phyloP scores from a whole-genome alignment of 2,888 invertebrate genomes.

The Lycia hirtaria region DNA sequence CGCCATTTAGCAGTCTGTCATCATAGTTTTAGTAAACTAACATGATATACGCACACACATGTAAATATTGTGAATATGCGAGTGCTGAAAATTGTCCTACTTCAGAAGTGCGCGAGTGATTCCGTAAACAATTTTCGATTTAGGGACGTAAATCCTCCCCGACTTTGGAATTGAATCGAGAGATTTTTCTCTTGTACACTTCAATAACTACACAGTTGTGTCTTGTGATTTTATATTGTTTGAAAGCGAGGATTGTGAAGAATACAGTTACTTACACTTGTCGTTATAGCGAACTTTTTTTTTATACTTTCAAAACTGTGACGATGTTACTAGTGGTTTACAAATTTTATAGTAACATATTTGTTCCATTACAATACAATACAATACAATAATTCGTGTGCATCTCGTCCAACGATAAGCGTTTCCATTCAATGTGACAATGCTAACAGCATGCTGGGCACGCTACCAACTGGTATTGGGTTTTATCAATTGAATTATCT shows the following conservation, averaged over 20 bases:
- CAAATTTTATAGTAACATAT: too few species aligned
- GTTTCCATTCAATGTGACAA: too few species aligned
- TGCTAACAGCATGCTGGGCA: too few species aligned
- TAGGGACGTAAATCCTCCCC: constrained; percentile 40
- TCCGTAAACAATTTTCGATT: constrained; percentile 43
- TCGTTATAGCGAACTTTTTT: too few species aligned
- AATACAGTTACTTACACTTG: neutral
- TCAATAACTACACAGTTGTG: constrained; percentile 40
- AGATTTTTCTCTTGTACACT: constrained; percentile 37
- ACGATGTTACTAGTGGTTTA: too few species aligned
- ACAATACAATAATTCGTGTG: too few species aligned
- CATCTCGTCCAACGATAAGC: too few species aligned
- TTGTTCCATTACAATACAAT: too few species aligned
- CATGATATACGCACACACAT: neutral
- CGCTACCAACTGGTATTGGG: too few species aligned
- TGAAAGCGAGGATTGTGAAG: neutral
- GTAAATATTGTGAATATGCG: constrained; percentile 20
- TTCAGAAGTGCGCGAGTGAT: constrained; percentile 34
- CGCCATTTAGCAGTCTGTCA: neutral
- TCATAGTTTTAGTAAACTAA: constrained; percentile 6
- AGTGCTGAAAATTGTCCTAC: constrained; percentile 38
- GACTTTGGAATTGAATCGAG: constrained; percentile 37
- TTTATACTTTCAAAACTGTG: neutral
- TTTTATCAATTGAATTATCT: too few species aligned
- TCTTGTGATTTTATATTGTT: constrained; percentile 34